A percentile compares a stretch with the other conserved stretches of the same genome.
Conservation (phyloP, 1,140 invertebrate species). For the Muscidifurax raptorellus region DNA sequence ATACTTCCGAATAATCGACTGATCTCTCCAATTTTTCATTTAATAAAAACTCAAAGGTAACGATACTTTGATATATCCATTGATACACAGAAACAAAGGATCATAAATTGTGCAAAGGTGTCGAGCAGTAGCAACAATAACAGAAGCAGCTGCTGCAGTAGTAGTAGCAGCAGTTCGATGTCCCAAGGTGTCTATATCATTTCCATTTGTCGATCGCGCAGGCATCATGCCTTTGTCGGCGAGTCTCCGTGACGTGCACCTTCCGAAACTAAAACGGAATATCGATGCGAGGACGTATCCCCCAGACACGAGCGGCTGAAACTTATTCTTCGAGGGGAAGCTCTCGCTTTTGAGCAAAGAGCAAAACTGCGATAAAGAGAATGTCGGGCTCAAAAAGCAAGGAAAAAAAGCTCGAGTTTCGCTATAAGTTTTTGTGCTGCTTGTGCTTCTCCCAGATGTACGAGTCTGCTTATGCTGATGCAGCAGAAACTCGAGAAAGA, state of each 20-base stretch:
- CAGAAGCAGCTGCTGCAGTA: not conserved
- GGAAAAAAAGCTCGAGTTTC: not conserved
- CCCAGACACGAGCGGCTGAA: not conserved
- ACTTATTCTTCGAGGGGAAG: slow-evolving; percentile 6
- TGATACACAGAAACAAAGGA: too few relatives aligned
- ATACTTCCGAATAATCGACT: too few relatives aligned
- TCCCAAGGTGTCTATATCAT: slow-evolving; percentile 20
- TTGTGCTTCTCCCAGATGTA: not conserved
- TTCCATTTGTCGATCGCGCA: slow-evolving; percentile 1
- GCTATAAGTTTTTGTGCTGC: not conserved
- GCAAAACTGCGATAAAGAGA: slow-evolving; percentile 9
- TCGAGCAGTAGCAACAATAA: not conserved
- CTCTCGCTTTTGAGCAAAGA: not conserved
- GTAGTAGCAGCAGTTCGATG: not conserved
- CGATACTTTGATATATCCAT: too few relatives aligned
- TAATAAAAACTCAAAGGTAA: too few relatives aligned
- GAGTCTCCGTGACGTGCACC: not conserved
- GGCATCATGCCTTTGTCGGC: slow-evolving; percentile 35
- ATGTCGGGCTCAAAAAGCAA: not conserved
- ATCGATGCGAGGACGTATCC: slow-evolving; percentile 29
- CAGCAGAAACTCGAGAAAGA: too few relatives aligned
- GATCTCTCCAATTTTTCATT: too few relatives aligned
- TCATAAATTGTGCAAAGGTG: not conserved
- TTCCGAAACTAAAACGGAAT: slow-evolving; percentile 34
- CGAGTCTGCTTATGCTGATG: too few relatives aligned